phyloP scores from a whole-genome alignment of 2,888 invertebrate species.

The Drosophila seclusa region DNA sequence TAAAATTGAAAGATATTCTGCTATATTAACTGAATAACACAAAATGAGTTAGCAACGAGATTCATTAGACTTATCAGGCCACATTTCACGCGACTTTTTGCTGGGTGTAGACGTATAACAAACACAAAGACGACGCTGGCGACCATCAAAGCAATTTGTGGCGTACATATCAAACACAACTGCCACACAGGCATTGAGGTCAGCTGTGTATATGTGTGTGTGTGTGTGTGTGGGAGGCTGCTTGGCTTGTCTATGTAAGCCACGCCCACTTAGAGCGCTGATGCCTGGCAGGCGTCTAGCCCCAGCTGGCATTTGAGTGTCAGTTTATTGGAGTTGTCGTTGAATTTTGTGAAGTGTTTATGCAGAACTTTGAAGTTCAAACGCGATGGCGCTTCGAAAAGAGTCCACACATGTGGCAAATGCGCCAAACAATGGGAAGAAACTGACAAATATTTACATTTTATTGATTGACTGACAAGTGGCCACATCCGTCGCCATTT shows the following conservation, averaged over 20 bases:
- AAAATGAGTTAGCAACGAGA: background rate
- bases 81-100: constrained; percentile 4
- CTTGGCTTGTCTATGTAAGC: constrained; percentile 11
- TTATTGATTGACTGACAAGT: constrained; percentile 74
- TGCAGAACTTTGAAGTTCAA: constrained; percentile 68
- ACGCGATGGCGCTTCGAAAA: constrained; percentile 14
- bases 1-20: background rate
- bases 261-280: constrained; percentile 46
- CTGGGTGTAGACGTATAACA: background rate
- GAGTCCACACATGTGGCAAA: constrained; percentile 24
- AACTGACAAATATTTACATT: constrained; percentile 70
- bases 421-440: constrained; percentile 55
- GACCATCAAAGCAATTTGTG: constrained; percentile 60
- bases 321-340: constrained; percentile 61
- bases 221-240: background rate
- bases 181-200: constrained; percentile 33
- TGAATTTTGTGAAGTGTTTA: constrained; percentile 70
- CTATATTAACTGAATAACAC: background rate
- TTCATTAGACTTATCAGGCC: background rate
- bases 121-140: constrained; percentile 27
- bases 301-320: constrained; percentile 34
- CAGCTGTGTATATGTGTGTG: constrained; percentile 10
- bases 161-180: constrained; percentile 61
- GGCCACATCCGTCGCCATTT: constrained; percentile 29
- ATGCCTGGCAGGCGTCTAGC: constrained; percentile 40